A percentile compares a stretch with the other conserved stretches of the same genome.
phyloP scores from a whole-genome alignment of 2,797 vertebrate species.

The Myioborus miniatus region DNA sequence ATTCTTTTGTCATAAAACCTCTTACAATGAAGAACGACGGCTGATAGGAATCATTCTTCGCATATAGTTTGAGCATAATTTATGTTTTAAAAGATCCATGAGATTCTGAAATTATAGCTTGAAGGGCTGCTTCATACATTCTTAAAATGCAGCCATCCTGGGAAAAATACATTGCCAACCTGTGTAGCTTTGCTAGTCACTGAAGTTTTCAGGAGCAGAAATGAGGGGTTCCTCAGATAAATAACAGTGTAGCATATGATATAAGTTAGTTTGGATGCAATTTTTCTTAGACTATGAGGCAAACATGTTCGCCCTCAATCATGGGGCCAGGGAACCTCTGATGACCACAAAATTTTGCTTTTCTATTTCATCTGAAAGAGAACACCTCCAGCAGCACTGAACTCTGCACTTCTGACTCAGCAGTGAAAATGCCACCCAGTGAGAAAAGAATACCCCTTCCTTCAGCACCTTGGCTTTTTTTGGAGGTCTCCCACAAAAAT shows the following conservation, averaged over 20 bases:
- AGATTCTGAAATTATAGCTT: background rate
- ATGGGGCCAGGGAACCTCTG: background rate
- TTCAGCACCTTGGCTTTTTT: constrained; percentile 46
- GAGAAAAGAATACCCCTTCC: constrained; percentile 29
- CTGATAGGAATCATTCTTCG: background rate
- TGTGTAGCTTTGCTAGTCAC: background rate
- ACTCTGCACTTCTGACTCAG: constrained; percentile 57
- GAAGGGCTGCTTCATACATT: background rate
- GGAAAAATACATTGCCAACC: background rate
- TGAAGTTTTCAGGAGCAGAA: background rate
- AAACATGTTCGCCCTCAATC: background rate
- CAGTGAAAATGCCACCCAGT: constrained; percentile 68
- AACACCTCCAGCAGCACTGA: constrained; percentile 31
- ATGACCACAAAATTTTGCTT: constrained; percentile 53
- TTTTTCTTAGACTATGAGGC: constrained; percentile 7
- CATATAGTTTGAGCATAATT: background rate
- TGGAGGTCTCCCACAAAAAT: constrained; percentile 47
- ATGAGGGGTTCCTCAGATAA: background rate
- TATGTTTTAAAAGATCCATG: background rate
- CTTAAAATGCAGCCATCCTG: background rate
- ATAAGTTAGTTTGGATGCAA: background rate
- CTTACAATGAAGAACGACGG: background rate
- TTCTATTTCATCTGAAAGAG: constrained; percentile 60
- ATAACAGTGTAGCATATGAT: background rate
- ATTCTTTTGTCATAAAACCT: background rate